Percentiles rank a stretch among this genome's conserved stretches.
phyloP scores from a whole-genome alignment of 2,888 invertebrate genomes.

The Aleiodes alternator region DNA sequence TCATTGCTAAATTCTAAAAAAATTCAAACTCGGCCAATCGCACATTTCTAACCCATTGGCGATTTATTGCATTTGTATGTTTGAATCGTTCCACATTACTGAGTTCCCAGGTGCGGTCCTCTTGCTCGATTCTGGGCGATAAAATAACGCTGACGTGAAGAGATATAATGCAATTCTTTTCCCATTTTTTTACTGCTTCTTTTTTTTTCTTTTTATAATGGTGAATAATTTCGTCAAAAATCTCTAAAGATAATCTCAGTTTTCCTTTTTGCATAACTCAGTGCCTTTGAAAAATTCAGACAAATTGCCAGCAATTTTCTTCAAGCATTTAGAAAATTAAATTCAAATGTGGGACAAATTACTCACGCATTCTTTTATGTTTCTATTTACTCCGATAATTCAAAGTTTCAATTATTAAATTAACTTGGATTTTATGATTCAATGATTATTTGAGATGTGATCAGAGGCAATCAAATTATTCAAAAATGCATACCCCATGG shows the following conservation, averaged over 20 bases:
- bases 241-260: slow-evolving; percentile 13
- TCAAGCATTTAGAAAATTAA: too few species aligned
- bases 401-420: too few species aligned
- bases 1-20: neutral
- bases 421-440: too few species aligned
- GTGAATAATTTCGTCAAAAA: slow-evolving; percentile 33
- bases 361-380: too few species aligned
- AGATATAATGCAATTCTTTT: neutral
- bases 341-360: too few species aligned
- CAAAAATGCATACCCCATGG: too few species aligned
- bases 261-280: neutral
- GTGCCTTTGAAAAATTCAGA: too few species aligned
- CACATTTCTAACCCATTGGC: neutral
- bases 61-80: slow-evolving; percentile 53
- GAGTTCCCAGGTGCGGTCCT: slow-evolving; percentile 53
- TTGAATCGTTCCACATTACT: slow-evolving; percentile 54
- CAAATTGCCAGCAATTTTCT: too few species aligned
- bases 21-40: slow-evolving; percentile 31
- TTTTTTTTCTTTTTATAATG: neutral
- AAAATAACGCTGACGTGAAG: slow-evolving; percentile 43
- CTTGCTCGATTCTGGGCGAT: slow-evolving; percentile 45
- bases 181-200: neutral
- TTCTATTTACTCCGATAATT: too few species aligned
- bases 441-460: too few species aligned
- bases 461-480: too few species aligned